A percentile compares a stretch with the other conserved stretches of the same genome.
Conservation (phyloP, 2,113 vertebrate species). For the Guaruba guarouba region DNA sequence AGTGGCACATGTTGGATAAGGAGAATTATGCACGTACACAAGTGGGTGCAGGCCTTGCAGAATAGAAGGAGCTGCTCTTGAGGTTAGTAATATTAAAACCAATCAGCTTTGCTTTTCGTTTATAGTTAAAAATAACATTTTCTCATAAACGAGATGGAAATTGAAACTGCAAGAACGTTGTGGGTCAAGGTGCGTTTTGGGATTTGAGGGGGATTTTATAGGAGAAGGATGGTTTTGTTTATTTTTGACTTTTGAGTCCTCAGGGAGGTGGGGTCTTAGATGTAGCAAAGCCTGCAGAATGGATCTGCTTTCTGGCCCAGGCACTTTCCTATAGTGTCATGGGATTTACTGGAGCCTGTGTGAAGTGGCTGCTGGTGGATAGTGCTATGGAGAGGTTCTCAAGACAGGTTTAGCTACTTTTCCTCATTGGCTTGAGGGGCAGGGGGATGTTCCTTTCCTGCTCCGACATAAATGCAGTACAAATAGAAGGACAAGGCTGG, state of each 20-base stretch:
- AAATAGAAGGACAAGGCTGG: not conserved
- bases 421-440: not conserved
- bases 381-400: not conserved
- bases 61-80: not conserved
- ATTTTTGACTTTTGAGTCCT: not conserved
- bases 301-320: not conserved
- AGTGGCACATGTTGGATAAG: not conserved
- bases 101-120: not conserved
- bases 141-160: not conserved
- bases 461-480: not conserved
- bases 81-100: not conserved
- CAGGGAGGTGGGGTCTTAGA: not conserved
- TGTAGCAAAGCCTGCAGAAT: not conserved
- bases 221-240: not conserved
- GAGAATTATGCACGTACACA: not conserved
- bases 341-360: not conserved
- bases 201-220: not conserved
- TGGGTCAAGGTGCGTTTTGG: not conserved
- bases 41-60: not conserved
- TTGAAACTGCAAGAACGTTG: not conserved
- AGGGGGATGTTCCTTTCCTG: not conserved
- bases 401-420: not conserved
- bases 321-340: not conserved
- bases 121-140: not conserved
- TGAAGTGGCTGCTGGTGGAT: not conserved